phyloP scores from a whole-genome alignment of 1,140 invertebrate genomes.

The Centruroides sculpturatus region DNA sequence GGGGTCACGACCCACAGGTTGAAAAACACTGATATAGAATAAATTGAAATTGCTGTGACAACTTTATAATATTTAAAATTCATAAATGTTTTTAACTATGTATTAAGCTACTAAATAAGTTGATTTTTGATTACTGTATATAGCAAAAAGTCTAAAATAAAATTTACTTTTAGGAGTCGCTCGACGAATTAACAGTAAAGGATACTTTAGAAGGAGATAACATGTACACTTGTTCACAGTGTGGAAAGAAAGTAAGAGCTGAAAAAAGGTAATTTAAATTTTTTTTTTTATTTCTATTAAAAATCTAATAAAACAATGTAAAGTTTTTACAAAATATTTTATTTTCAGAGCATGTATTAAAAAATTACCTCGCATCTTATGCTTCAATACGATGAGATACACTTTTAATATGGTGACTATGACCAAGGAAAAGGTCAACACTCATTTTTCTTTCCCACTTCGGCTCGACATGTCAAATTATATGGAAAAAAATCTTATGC shows the following conservation, averaged over 20 bases:
- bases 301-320: background rate
- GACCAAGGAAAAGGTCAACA: constrained; percentile 94
- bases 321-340: background rate
- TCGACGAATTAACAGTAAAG: constrained; percentile 91
- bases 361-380: constrained; percentile 78
- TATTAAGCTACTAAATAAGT: too few species aligned
- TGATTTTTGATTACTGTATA: too few species aligned
- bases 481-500: constrained; percentile 84
- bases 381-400: constrained; percentile 96
- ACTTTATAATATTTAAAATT: too few species aligned
- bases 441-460: constrained; percentile 91
- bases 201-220: constrained; percentile 93
- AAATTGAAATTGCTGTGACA: too few species aligned
- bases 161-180: constrained; percentile 45
- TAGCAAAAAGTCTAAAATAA: too few species aligned
- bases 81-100: too few species aligned
- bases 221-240: constrained; percentile 93
- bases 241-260: constrained; percentile 82
- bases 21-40: too few species aligned
- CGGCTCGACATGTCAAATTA: constrained; percentile 85
- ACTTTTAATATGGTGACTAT: constrained; percentile 96
- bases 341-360: constrained; percentile 74
- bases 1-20: too few species aligned
- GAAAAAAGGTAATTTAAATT: constrained; percentile 52
- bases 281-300: background rate